Percentiles rank a stretch among this genome's conserved stretches.
phyloP scores from a whole-genome alignment of 2,797 vertebrate genomes.

The Gila robusta region DNA sequence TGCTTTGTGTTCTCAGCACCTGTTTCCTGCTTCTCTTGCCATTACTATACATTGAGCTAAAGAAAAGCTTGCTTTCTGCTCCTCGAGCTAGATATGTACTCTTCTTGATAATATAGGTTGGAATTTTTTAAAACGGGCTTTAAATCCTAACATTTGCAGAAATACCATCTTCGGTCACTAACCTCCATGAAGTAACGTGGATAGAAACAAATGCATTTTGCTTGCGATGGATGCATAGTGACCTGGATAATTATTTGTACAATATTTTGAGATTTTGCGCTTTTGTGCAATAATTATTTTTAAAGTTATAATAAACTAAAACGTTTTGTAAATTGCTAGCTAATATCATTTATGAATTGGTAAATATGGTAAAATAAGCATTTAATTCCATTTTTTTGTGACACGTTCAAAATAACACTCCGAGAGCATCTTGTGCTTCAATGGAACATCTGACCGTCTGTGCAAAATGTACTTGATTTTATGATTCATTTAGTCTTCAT shows the following conservation, averaged over 20 bases:
- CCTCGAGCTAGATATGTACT: neutral
- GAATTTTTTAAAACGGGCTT: neutral
- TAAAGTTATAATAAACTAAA: neutral
- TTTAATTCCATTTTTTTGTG: neutral
- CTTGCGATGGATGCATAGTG: neutral
- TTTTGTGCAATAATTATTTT: neutral
- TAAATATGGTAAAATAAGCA: neutral
- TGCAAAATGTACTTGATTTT: neutral
- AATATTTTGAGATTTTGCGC: neutral
- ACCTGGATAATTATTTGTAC: neutral
- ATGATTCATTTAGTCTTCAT: neutral
- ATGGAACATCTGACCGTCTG: neutral
- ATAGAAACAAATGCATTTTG: neutral
- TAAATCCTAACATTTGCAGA: neutral
- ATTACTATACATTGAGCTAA: neutral
- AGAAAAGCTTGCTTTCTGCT: neutral
- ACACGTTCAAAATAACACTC: neutral
- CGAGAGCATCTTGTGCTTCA: neutral
- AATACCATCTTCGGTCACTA: neutral
- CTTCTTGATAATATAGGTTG: neutral
- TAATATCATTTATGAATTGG: neutral
- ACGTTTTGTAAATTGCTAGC: neutral
- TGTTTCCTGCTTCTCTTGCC: conserved; percentile 29
- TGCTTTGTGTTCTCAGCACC: conserved; percentile 15
- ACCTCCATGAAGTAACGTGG: neutral